These are phyloP conservation scores for Hemicrepidius hirtus DNA, from an alignment of 2,888 invertebrate genomes.

Conservation along the genomic window DNA sequence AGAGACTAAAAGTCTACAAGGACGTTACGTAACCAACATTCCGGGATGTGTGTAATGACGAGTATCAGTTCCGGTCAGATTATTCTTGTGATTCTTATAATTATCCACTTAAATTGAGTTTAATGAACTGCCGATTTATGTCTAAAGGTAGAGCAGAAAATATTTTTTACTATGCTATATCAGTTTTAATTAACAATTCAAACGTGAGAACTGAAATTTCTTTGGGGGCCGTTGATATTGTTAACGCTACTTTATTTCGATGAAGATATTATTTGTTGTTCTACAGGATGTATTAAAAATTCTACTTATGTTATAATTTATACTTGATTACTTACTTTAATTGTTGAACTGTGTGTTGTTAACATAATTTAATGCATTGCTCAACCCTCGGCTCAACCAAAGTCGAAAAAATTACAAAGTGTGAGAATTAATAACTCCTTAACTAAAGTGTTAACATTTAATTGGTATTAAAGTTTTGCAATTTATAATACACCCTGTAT, in stretches of 20 bases:
- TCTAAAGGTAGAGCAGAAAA: slow-evolving; percentile 5
- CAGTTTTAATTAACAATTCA: no score
- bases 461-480: no score
- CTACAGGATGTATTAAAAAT: no score
- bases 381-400: no score
- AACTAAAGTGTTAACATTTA: no score
- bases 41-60: slow-evolving; percentile 39
- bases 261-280: slow-evolving; percentile 4
- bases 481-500: no score
- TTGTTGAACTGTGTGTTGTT: no score
- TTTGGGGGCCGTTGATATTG: slow-evolving; percentile 5
- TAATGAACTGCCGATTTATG: slow-evolving; percentile 27
- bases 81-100: slow-evolving; percentile 23
- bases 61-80: slow-evolving; percentile 39
- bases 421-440: no score
- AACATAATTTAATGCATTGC: no score
- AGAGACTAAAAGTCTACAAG: slow-evolving; percentile 29
- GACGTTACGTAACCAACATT: slow-evolving; percentile 36
- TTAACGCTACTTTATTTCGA: neutral
- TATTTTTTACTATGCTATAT: neutral
- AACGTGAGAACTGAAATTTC: neutral
- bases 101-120: slow-evolving; percentile 37
- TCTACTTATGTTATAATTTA: no score
- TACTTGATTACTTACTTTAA: no score
- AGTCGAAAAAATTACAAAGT: no score